These are phyloP conservation scores for Hassar affinis DNA, from an alignment of 2,113 vertebrate genomes.

Conservation along the genomic window DNA sequence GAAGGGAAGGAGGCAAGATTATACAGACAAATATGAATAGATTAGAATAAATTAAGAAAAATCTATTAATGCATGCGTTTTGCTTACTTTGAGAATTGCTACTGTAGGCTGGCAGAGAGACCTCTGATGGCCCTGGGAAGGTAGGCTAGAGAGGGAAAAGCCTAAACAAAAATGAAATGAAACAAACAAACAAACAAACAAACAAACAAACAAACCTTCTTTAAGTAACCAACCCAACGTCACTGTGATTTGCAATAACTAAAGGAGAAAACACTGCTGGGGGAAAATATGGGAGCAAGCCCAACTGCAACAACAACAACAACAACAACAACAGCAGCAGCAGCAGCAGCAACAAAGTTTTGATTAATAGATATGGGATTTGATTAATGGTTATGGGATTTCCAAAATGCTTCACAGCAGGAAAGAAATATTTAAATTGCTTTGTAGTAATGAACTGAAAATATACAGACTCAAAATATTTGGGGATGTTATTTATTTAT, in stretches of 20 bases:
- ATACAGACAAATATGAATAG: background rate
- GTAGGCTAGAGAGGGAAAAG: background rate
- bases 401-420: background rate
- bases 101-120: background rate
- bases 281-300: background rate
- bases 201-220: background rate
- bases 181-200: background rate
- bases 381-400: background rate
- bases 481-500: background rate
- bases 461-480: background rate
- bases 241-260: background rate
- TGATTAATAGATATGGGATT: background rate
- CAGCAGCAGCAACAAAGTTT: background rate
- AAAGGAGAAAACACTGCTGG: background rate
- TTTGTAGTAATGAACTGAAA: background rate
- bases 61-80: background rate
- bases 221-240: background rate
- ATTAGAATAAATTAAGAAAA: slow-evolving; percentile 10
- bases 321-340: background rate
- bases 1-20: background rate
- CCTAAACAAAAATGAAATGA: too few species aligned
- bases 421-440: background rate
- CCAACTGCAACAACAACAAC: background rate
- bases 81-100: slow-evolving; percentile 13
- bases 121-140: background rate